These are phyloP conservation scores for Venturia canescens DNA, from an alignment of 1,140 invertebrate species.

Conservation along the genomic window DNA sequence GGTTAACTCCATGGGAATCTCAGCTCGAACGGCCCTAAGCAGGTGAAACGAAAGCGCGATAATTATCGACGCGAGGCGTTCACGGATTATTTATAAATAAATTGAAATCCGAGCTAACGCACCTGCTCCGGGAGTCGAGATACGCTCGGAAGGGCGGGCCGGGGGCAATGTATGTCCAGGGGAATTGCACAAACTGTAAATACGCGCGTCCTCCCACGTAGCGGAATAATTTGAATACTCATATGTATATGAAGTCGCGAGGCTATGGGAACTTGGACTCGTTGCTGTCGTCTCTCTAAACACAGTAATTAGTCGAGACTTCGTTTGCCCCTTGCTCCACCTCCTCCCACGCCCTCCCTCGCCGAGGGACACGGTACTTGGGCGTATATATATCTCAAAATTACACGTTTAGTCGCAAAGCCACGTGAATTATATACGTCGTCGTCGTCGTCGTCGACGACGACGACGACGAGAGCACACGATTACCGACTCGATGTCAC, in stretches of 20 bases:
- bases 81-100: neutral
- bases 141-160: conserved; percentile 35
- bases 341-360: neutral
- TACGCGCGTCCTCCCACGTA: conserved; percentile 1
- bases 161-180: too few species aligned
- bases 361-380: conserved; percentile 68
- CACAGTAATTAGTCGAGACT: conserved; percentile 68
- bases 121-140: conserved; percentile 66
- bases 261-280: conserved; percentile 74
- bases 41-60: conserved; percentile 48
- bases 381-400: conserved; percentile 56
- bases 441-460: conserved; percentile 14
- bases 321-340: conserved; percentile 46
- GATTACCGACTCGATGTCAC: conserved; percentile 23
- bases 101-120: conserved; percentile 65
- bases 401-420: conserved; percentile 62
- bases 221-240: too few species aligned
- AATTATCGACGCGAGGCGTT: conserved; percentile 53
- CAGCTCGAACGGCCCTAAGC: conserved; percentile 48
- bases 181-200: neutral
- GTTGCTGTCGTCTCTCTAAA: conserved; percentile 65
- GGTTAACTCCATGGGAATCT: conserved; percentile 65
- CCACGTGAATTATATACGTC: conserved; percentile 1
- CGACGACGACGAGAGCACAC: conserved; percentile 31
- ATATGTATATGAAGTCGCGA: conserved; percentile 48